These are phyloP conservation scores for Noctua janthe DNA, from an alignment of 2,888 invertebrate species.

Conservation along the genomic window DNA sequence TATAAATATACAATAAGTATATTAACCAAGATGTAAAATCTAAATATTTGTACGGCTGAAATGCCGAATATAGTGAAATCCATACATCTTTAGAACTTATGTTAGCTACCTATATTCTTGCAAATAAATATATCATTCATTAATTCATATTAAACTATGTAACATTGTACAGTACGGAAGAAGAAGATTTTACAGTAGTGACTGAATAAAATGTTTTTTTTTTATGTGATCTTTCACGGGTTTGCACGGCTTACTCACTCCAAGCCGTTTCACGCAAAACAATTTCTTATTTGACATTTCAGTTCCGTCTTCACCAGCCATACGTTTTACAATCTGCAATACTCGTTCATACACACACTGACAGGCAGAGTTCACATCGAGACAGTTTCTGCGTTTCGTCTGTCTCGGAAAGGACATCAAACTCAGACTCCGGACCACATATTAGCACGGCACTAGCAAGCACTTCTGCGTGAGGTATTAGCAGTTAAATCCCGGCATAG, in stretches of 20 bases:
- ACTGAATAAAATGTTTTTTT: neutral
- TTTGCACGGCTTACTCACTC: no score
- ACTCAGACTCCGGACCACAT: conserved; percentile 53
- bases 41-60: no score
- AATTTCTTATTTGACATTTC: conserved; percentile 40
- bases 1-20: neutral
- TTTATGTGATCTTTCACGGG: neutral
- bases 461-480: conserved; percentile 70
- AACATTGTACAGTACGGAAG: neutral
- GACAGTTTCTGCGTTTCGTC: conserved; percentile 43
- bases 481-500: conserved; percentile 79
- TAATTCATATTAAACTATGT: no score
- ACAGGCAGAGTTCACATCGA: conserved; percentile 9
- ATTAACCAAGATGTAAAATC: no score
- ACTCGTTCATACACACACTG: conserved; percentile 20
- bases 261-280: neutral
- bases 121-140: no score
- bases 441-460: conserved; percentile 63
- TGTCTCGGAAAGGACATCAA: conserved; percentile 52
- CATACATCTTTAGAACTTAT: no score
- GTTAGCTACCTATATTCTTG: no score
- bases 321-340: conserved; percentile 33
- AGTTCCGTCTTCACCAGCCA: conserved; percentile 32
- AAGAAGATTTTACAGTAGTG: no score
- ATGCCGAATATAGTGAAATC: no score